Percentiles rank a stretch among this genome's conserved stretches.
phyloP scores from a whole-genome alignment of 2,113 vertebrate genomes.

The Podocnemis expansa region DNA sequence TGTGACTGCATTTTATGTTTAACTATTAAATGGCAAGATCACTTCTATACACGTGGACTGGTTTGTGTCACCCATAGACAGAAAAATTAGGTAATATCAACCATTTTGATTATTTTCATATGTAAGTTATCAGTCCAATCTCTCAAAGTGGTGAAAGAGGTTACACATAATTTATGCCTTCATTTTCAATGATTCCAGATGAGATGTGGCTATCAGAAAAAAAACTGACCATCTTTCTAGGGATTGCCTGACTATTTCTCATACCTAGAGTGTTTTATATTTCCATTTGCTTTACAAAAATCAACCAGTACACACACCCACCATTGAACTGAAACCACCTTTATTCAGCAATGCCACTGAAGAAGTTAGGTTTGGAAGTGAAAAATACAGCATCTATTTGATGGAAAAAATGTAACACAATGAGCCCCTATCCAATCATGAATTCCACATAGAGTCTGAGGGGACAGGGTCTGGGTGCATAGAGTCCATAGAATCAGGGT shows the following conservation, averaged over 20 bases:
- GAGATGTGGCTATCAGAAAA: rapidly evolving
- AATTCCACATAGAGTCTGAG: rapidly evolving
- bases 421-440: rapidly evolving
- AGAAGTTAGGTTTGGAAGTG: rapidly evolving
- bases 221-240: neutral
- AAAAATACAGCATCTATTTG: neutral
- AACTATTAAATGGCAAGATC: neutral
- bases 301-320: rapidly evolving
- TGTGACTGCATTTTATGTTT: neutral
- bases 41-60: rapidly evolving
- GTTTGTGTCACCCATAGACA: neutral
- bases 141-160: neutral
- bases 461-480: rapidly evolving
- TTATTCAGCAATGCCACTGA: rapidly evolving
- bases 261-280: neutral
- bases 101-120: neutral
- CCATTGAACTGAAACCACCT: neutral
- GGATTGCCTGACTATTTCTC: rapidly evolving
- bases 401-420: rapidly evolving
- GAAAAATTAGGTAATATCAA: rapidly evolving
- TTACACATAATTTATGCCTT: rapidly evolving
- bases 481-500: rapidly evolving
- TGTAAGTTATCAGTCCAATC: neutral
- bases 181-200: neutral
- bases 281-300: neutral